A percentile compares a stretch with the other conserved stretches of the same genome.
phyloP scores from a whole-genome alignment of 1,140 invertebrate genomes.

The Pseudachorutes palmiensis region DNA sequence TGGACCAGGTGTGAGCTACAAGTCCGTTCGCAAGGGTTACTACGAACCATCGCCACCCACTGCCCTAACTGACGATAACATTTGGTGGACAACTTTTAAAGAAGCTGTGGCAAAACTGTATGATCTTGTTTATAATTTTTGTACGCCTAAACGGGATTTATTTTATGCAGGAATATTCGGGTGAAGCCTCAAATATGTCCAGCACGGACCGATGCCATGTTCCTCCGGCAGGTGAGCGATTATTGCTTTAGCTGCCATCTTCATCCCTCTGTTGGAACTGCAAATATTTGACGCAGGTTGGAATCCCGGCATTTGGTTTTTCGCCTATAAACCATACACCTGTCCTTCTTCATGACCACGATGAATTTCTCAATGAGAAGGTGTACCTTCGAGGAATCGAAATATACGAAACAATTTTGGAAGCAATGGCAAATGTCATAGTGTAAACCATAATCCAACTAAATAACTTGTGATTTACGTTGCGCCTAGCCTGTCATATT shows the following conservation, averaged over 20 bases:
- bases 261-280: too few relatives aligned
- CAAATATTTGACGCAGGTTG: too few relatives aligned
- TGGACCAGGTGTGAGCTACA: neutral
- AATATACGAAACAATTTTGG: slow-evolving; percentile 49
- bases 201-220: too few relatives aligned
- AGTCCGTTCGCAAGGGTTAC: neutral
- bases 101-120: slow-evolving; percentile 62
- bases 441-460: too few relatives aligned
- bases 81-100: slow-evolving; percentile 52
- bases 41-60: slow-evolving; percentile 15
- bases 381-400: slow-evolving; percentile 62
- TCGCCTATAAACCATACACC: slow-evolving; percentile 68
- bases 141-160: too few relatives aligned
- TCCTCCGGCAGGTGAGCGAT: too few relatives aligned
- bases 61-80: slow-evolving; percentile 35
- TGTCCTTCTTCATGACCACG: slow-evolving; percentile 64
- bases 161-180: too few relatives aligned
- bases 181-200: too few relatives aligned
- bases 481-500: too few relatives aligned
- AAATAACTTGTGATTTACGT: too few relatives aligned
- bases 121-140: slow-evolving; percentile 66
- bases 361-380: slow-evolving; percentile 55
- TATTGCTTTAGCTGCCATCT: too few relatives aligned
- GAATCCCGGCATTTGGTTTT: slow-evolving; percentile 65
- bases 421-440: too few relatives aligned